A percentile compares a stretch with the other conserved stretches of the same genome.
These are phyloP conservation scores for Asteroscopus sphinx DNA, from an alignment of 2,888 invertebrate genomes.

Conservation along the genomic window DNA sequence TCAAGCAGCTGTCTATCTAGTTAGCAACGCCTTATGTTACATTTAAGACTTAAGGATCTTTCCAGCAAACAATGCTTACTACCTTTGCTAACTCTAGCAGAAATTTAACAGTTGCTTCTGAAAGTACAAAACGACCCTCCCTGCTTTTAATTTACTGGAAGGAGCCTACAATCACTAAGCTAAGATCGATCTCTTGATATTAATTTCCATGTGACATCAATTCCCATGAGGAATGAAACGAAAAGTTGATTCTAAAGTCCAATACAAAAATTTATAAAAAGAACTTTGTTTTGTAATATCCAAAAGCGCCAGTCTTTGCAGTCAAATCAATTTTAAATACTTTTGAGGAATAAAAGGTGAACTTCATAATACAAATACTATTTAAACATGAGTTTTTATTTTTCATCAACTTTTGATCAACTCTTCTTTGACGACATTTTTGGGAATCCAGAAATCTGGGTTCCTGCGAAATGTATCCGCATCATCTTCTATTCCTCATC, in stretches of 20 bases:
- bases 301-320: constrained; percentile 87
- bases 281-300: constrained; percentile 77
- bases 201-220: constrained; percentile 80
- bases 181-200: constrained; percentile 82
- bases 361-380: not conserved
- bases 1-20: constrained; percentile 89
- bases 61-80: constrained; percentile 68
- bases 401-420: not conserved
- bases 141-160: constrained; percentile 77
- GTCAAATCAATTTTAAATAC: constrained; percentile 66
- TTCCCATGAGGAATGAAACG: constrained; percentile 89
- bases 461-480: not conserved
- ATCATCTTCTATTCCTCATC: constrained; percentile 65
- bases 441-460: constrained; percentile 3
- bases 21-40: constrained; percentile 88
- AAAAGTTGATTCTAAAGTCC: constrained; percentile 80
- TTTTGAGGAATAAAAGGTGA: constrained; percentile 65
- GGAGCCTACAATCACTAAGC: constrained; percentile 79
- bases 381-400: not conserved
- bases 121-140: constrained; percentile 17
- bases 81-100: constrained; percentile 37
- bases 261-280: constrained; percentile 63
- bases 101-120: constrained; percentile 33
- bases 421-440: not conserved
- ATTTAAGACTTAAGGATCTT: constrained; percentile 82